phyloP scores from a whole-genome alignment of 1,140 invertebrate species.

The Venustaconcha ellipsiformis region DNA sequence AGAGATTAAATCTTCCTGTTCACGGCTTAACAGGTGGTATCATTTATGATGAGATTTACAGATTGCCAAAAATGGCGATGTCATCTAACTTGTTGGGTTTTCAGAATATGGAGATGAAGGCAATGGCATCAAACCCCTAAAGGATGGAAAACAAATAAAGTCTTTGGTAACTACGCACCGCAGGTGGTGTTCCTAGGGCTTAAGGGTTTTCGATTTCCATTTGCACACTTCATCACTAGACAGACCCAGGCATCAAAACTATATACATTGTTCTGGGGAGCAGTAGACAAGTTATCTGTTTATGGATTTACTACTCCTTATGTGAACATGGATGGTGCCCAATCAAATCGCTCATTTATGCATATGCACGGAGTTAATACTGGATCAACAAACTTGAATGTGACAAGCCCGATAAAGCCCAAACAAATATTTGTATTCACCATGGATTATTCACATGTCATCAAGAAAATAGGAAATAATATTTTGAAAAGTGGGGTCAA shows the following conservation, averaged over 20 bases:
- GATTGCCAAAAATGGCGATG: slow-evolving; percentile 6
- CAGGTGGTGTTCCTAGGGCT: slow-evolving; percentile 20
- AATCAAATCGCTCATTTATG: slow-evolving; percentile 21
- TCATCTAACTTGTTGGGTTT: slow-evolving; percentile 24
- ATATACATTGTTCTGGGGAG: slow-evolving; percentile 18
- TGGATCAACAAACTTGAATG: slow-evolving; percentile 8
- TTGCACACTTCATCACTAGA: slow-evolving; percentile 25
- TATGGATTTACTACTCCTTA: slow-evolving; percentile 13
- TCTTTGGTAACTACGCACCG: slow-evolving; percentile 5
- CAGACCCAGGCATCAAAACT: slow-evolving; percentile 16
- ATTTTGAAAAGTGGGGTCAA: slow-evolving; percentile 17
- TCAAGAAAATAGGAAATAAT: slow-evolving; percentile 23
- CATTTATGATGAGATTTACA: slow-evolving; percentile 23
- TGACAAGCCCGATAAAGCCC: slow-evolving; percentile 7
- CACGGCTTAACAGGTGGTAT: slow-evolving; percentile 13
- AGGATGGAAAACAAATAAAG: slow-evolving; percentile 22
- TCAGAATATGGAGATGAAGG: slow-evolving; percentile 14
- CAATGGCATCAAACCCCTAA: slow-evolving; percentile 2
- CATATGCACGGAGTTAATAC: slow-evolving; percentile 3
- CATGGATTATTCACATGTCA: slow-evolving; percentile 15
- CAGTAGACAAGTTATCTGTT: slow-evolving; percentile 2
- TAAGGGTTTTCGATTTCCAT: slow-evolving; percentile 20
- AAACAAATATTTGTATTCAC: slow-evolving; percentile 9
- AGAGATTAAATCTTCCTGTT: slow-evolving; percentile 5
- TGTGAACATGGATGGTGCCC: slow-evolving; percentile 20